A percentile compares a stretch with the other conserved stretches of the same genome.
Conservation (phyloP, 2,888 invertebrate species). For the Lochmaea capreae region DNA sequence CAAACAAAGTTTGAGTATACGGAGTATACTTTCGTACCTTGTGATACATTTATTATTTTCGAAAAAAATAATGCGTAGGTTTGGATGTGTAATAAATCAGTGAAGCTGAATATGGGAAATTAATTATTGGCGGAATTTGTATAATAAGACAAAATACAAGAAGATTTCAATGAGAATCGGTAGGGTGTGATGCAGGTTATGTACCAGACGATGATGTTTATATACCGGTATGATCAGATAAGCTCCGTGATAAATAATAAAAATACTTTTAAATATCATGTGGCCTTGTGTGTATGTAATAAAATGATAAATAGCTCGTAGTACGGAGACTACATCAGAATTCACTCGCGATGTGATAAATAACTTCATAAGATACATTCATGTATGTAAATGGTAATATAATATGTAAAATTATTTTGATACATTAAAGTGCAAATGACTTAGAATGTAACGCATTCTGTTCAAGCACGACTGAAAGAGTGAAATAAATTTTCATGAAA, state of each 20-base stretch:
- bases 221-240: neutral
- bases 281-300: neutral
- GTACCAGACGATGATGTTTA: too few species aligned
- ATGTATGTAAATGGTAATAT: neutral
- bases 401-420: neutral
- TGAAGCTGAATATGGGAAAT: too few species aligned
- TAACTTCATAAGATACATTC: neutral
- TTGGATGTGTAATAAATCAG: too few species aligned
- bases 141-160: too few species aligned
- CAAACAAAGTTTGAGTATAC: too few species aligned
- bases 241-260: neutral
- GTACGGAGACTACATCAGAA: neutral
- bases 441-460: neutral
- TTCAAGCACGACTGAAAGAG: neutral
- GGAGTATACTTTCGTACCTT: too few species aligned
- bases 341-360: neutral
- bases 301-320: neutral
- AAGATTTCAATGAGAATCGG: too few species aligned
- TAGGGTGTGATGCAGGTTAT: too few species aligned
- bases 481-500: neutral
- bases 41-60: too few species aligned
- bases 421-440: neutral
- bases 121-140: too few species aligned
- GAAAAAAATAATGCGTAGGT: too few species aligned
- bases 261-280: neutral